Conservation (phyloP, 2,797 vertebrate species). For the Antrozous pallidus region DNA sequence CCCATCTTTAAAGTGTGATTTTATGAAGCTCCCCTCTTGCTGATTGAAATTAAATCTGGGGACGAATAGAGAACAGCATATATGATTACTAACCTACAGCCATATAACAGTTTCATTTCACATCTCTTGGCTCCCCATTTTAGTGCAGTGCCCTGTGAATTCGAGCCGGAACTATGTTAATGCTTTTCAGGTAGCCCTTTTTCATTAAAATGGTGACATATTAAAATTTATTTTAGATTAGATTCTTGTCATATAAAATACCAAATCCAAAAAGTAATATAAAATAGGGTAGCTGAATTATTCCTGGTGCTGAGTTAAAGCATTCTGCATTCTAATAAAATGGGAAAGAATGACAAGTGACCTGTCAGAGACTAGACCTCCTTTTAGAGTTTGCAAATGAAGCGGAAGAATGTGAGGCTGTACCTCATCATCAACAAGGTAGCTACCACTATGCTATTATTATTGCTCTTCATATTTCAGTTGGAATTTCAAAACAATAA, state of each 20-base stretch:
- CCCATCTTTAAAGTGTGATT: not conserved
- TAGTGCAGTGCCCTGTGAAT: not conserved
- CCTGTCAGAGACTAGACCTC: slow-evolving; percentile 36
- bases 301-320: slow-evolving; percentile 7
- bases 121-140: not conserved
- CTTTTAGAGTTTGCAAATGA: slow-evolving; percentile 36
- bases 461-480: not conserved
- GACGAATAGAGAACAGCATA: not conserved
- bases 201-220: slow-evolving; percentile 51
- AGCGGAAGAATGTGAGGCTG: slow-evolving; percentile 32
- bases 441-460: slow-evolving; percentile 10
- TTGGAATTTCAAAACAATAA: slow-evolving; percentile 44
- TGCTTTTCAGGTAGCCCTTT: not conserved
- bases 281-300: slow-evolving; percentile 22
- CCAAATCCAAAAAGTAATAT: not conserved
- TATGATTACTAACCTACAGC: not conserved
- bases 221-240: slow-evolving; percentile 57
- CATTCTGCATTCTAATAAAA: slow-evolving; percentile 50
- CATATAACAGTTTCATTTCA: not conserved
- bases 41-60: not conserved
- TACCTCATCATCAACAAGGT: slow-evolving; percentile 59
- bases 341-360: slow-evolving; percentile 58
- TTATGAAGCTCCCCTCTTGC: not conserved
- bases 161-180: not conserved
- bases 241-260: slow-evolving; percentile 10